Conservation (phyloP, 2,888 invertebrate species). For the Cheilosia impressa region DNA sequence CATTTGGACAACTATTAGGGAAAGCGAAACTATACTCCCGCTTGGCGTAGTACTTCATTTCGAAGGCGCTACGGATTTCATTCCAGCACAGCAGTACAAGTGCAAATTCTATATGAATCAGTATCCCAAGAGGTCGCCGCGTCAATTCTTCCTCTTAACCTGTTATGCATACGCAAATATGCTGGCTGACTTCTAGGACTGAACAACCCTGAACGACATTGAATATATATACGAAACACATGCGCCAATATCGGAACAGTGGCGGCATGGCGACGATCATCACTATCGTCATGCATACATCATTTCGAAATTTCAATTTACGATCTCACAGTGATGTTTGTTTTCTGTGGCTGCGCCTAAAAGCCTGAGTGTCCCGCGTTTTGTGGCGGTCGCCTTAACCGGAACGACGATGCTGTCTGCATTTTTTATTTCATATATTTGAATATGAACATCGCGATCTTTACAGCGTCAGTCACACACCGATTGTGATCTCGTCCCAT, state of each 20-base stretch:
- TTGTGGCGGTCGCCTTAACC: slow-evolving; percentile 45
- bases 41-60: too few species aligned
- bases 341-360: slow-evolving; percentile 11
- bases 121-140: neutral
- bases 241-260: slow-evolving; percentile 29
- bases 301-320: slow-evolving; percentile 70
- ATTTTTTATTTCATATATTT: slow-evolving; percentile 65
- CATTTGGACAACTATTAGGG: too few species aligned
- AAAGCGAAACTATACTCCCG: too few species aligned
- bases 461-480: slow-evolving; percentile 4
- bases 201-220: neutral
- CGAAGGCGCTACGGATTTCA: too few species aligned
- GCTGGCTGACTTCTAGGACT: slow-evolving; percentile 27
- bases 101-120: slow-evolving; percentile 6
- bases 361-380: slow-evolving; percentile 12
- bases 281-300: slow-evolving; percentile 66
- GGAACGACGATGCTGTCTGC: slow-evolving; percentile 73
- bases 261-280: slow-evolving; percentile 60
- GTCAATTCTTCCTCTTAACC: slow-evolving; percentile 31
- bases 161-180: slow-evolving; percentile 38
- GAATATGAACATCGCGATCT: slow-evolving; percentile 42
- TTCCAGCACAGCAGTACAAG: too few species aligned
- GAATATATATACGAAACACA: slow-evolving; percentile 17
- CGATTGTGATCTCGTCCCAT: slow-evolving; percentile 57
- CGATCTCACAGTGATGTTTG: slow-evolving; percentile 57